A percentile compares a stretch with the other conserved stretches of the same genome.
These are phyloP conservation scores for Onychorhynchus coronatus DNA, from an alignment of 2,113 vertebrate genomes.

Conservation along the genomic window DNA sequence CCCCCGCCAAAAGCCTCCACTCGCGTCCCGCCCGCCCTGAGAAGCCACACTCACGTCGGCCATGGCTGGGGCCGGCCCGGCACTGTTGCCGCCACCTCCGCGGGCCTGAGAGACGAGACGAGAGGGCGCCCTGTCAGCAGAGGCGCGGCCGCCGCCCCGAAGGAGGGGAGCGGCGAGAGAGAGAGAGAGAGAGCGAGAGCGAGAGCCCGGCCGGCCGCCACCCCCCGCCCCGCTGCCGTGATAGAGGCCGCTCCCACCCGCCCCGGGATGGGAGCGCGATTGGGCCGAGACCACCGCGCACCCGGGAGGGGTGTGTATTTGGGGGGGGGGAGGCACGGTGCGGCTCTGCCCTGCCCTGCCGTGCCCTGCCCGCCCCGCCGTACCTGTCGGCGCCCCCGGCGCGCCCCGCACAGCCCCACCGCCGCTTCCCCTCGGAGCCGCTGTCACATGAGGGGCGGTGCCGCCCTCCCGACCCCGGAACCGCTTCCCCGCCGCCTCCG, in stretches of 20 bases:
- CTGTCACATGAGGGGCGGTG: not conserved
- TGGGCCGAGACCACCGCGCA: not conserved
- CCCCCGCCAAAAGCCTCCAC: not conserved
- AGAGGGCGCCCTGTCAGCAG: too few relatives aligned
- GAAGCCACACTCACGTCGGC: constrained; percentile 15
- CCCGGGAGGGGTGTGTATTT: too few relatives aligned
- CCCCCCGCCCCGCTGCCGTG: not conserved
- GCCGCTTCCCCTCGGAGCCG: not conserved
- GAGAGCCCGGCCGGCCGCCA: not conserved
- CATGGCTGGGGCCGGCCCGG: not conserved
- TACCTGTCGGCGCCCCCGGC: not conserved
- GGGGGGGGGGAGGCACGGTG: too few relatives aligned
- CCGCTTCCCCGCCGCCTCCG: not conserved
- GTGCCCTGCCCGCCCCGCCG: not conserved
- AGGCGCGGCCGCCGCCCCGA: too few relatives aligned
- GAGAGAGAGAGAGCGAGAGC: too few relatives aligned
- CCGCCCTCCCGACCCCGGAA: not conserved
- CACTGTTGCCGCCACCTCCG: too few relatives aligned
- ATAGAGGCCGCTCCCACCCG: not conserved
- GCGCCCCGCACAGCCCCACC: not conserved
- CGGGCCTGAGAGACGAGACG: too few relatives aligned
- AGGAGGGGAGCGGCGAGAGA: too few relatives aligned
- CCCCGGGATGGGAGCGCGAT: accelerated
- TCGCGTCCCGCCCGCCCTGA: not conserved
- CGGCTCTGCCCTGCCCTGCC: not conserved